Base-by-base conservation (phyloP, 2,113 vertebrate genomes). In the Ammodytes marinus region DNA sequence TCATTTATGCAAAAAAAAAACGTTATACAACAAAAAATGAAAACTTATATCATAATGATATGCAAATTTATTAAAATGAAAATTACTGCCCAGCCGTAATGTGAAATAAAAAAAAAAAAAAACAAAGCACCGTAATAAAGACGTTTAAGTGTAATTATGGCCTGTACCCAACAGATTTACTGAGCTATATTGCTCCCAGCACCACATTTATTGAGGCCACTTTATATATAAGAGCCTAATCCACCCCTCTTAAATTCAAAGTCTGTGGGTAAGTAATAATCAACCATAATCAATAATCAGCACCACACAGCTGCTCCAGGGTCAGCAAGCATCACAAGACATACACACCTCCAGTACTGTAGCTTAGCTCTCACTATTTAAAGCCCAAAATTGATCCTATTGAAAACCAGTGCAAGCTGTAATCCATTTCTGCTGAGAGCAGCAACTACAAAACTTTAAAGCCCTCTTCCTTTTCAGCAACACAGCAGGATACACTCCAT, bases 371-470 rank as follows among this genome's bases (percentile, higher is more conserved):
- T 69, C 54, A 50, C 19, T 52, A 3, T 57, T 77, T 77, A 42
- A 70, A 76, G n/a, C 53, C 66, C 40, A n/a, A 12, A 71, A 85
- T 77, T 87, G 76, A 80, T 85, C 77, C 19, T 5, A 15, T 49
- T 43, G 58, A 57, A 40, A 82, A 61, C 47, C 76, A 37, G 42
- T 46, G 78, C 71, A 73, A 83, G 73, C 63, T 80, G 66, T 61
- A 72, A 86, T 80, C 87, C 59, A 65, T 73, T 80, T 88, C 68
- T 85, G 74, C 75, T 79, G 68, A 88, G 64, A 78, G 43, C 47
- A 69, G 84, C 76, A 71, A 3, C 61, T 8, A 42, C 59, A 61
- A 67, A 68, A 39, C 72, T 86, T 76, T 68, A 58, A 67, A 82
- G 58, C 39, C 64, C 54, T 84, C 75, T 83, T 45, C 10, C 12